These are phyloP conservation scores for Erpetoichthys calabaricus DNA, from an alignment of 2,797 vertebrate species.

Conservation along the genomic window DNA sequence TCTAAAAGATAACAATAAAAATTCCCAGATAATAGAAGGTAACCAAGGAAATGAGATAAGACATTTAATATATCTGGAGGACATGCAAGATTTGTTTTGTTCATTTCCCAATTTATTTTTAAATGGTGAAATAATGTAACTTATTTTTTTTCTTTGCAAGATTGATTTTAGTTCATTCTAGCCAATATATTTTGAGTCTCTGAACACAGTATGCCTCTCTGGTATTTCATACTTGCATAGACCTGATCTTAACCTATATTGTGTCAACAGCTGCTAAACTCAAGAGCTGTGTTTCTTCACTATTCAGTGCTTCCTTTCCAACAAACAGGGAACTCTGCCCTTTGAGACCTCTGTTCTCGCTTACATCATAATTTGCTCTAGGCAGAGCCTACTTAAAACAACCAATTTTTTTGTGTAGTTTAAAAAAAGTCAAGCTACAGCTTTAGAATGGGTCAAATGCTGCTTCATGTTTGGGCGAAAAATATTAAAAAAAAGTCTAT, in stretches of 20 bases:
- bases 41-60: no score
- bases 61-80: no score
- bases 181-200: slow-evolving; percentile 46
- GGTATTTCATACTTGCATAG: slow-evolving; percentile 75
- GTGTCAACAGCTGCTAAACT: slow-evolving; percentile 62
- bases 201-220: slow-evolving; percentile 59
- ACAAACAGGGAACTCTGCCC: slow-evolving; percentile 36
- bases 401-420: slow-evolving; percentile 47
- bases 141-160: slow-evolving; percentile 33
- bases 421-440: slow-evolving; percentile 34
- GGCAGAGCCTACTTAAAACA: slow-evolving; percentile 49
- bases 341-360: slow-evolving; percentile 32
- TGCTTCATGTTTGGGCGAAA: slow-evolving; percentile 32
- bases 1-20: no score
- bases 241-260: slow-evolving; percentile 70
- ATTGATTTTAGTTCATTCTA: slow-evolving; percentile 48
- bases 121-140: background rate
- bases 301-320: slow-evolving; percentile 18
- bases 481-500: slow-evolving; percentile 7
- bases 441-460: slow-evolving; percentile 29
- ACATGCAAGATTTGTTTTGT: no score
- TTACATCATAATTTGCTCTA: slow-evolving; percentile 55
- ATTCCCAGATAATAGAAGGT: no score
- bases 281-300: slow-evolving; percentile 41
- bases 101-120: no score